Base-by-base conservation (phyloP, 1,140 invertebrate species). In the Ptiloglossa arizonensis region DNA sequence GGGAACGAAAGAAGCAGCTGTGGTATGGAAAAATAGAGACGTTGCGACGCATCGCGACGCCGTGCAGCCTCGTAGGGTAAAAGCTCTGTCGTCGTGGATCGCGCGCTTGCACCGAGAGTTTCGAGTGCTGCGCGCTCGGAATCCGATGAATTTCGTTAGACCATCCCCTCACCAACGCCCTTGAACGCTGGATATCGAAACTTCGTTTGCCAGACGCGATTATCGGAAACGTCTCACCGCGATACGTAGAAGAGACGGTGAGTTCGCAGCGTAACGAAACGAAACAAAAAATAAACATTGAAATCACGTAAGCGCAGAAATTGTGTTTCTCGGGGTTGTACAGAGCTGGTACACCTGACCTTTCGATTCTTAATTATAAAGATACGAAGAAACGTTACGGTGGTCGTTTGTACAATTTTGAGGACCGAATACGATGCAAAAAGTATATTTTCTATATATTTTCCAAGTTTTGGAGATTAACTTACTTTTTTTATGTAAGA, bases 81-180 rank as follows among this genome's bases (percentile, higher is more conserved):
- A 70, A 62, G 22, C 44, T 38, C n/a, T 24, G 22, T 68, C 52
- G 8, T 44, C 38, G 35, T 56, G 52, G 8, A 41, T 35, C 22
- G 5, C 24, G 41, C 38, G 52, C 35, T 68, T 15, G 48, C 50
- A 19, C 6, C 5, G 38, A 4, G 9, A 5, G 6, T n/a, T 13
- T 22, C 17, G 35, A 35, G 22, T 29, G 11, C 32, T 27, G 32
- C 59, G 27, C 62, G 41, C 44, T 67, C 29, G 73, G 41, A 50
- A 69, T 69, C 22, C 41, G 29, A 32, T 13, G 41, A 76, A 76
- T 76, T 76, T 69, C 66, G 73, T 76, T 76, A 69, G 22, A 38
- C 22, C 32, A n/a, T n/a, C n/a, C n/a, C n/a, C n/a, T n/a, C n/a
- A 2, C 22, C n/a, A 32, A 22, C 73, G 29, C n/a, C 5, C 41